Evolutionary conservation across 2,113 vertebrate genomes (phyloP).

Genomic region (Phocoena sinus): DNA sequence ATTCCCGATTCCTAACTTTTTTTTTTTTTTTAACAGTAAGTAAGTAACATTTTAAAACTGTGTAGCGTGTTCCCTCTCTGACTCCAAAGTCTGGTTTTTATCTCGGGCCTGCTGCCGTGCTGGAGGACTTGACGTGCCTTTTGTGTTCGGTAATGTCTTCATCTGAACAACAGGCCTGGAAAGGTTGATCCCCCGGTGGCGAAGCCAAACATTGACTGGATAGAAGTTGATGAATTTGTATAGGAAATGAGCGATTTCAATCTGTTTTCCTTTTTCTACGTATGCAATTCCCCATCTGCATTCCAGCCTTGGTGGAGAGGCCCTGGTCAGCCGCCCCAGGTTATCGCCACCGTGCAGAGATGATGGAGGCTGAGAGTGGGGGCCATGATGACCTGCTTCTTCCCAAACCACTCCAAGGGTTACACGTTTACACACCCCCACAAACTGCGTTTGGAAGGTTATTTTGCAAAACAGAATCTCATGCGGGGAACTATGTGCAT

Average conservation of each 20-base stretch:
- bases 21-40: neutral
- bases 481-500: neutral
- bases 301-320: neutral
- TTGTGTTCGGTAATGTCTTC: conserved; percentile 24
- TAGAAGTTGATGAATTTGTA: conserved; percentile 24
- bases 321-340: neutral
- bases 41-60: conserved; percentile 26
- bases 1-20: neutral
- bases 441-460: neutral
- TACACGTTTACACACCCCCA: too few species aligned
- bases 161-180: conserved; percentile 26
- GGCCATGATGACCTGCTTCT: neutral
- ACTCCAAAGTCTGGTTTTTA: conserved; percentile 42
- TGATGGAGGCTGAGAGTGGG: neutral
- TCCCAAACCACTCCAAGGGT: neutral
- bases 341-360: neutral
- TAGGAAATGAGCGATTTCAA: neutral
- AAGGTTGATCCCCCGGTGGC: neutral
- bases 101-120: neutral
- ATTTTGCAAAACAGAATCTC: neutral
- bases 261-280: neutral
- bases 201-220: neutral
- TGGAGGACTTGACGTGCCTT: conserved; percentile 1
- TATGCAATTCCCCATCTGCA: neutral
- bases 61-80: conserved; percentile 8